These are phyloP conservation scores for Drosophila nigrodunni DNA, from an alignment of 1,140 invertebrate genomes.

Conservation along the genomic window DNA sequence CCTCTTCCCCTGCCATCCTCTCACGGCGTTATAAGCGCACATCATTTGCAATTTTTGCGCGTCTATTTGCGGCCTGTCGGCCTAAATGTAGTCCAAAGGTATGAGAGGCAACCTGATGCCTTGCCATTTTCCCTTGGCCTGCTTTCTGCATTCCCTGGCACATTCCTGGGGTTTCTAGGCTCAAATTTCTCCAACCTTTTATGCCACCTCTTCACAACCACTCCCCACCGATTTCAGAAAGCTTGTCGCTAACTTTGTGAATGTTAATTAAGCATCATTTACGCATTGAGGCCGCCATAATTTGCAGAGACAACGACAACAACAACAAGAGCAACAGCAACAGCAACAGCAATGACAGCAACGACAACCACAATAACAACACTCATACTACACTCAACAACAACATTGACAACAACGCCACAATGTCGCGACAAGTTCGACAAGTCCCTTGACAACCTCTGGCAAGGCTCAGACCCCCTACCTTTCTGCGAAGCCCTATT, in stretches of 20 bases:
- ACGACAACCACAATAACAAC: slow-evolving; percentile 13
- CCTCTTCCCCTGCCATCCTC: not conserved
- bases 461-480: not conserved
- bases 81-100: slow-evolving; percentile 31
- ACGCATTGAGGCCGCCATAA: slow-evolving; percentile 80
- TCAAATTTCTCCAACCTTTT: not conserved
- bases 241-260: slow-evolving; percentile 59
- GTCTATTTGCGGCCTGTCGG: slow-evolving; percentile 44
- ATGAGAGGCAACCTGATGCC: slow-evolving; percentile 1
- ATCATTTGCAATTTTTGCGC: slow-evolving; percentile 68
- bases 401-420: slow-evolving; percentile 39
- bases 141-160: slow-evolving; percentile 1
- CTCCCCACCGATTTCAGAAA: not conserved
- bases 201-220: not conserved
- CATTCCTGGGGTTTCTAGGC: slow-evolving; percentile 25
- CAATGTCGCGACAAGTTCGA: slow-evolving; percentile 78
- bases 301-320: slow-evolving; percentile 70
- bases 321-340: slow-evolving; percentile 51
- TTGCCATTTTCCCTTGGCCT: not conserved
- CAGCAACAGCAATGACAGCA: slow-evolving; percentile 27
- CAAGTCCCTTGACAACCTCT: slow-evolving; percentile 50
- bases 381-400: slow-evolving; percentile 17
- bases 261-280: slow-evolving; percentile 82
- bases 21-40: slow-evolving; percentile 39
- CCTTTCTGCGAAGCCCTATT: not conserved